phyloP scores from a whole-genome alignment of 2,113 vertebrate genomes.

The Zootoca vivipara region DNA sequence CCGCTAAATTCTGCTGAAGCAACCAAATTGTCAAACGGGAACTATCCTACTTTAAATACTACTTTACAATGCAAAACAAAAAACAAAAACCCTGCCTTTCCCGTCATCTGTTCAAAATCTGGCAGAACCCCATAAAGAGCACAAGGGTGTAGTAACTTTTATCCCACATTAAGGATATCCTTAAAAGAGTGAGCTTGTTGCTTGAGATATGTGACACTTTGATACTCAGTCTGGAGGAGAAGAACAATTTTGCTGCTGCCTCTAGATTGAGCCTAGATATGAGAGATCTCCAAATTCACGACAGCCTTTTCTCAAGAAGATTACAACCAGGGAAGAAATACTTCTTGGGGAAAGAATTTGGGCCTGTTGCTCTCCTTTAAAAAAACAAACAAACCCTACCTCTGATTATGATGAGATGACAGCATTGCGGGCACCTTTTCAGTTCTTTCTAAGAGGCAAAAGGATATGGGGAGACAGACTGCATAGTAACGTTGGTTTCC shows the following conservation, averaged over 20 bases:
- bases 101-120: too few species aligned
- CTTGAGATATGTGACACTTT: background rate
- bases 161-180: too few species aligned
- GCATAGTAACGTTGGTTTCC: background rate
- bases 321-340: background rate
- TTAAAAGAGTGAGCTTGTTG: background rate
- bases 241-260: background rate
- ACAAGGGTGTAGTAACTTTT: background rate
- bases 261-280: background rate
- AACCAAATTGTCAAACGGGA: background rate
- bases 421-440: background rate
- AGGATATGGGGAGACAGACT: background rate
- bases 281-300: background rate
- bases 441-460: background rate
- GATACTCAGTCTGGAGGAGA: background rate
- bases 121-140: background rate
- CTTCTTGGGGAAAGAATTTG: background rate
- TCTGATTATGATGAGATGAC: background rate
- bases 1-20: background rate
- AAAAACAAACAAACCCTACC: conserved; percentile 4
- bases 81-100: background rate
- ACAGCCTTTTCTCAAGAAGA: background rate
- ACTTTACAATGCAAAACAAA: background rate
- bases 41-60: background rate
- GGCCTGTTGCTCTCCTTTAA: background rate